phyloP scores from a whole-genome alignment of 2,797 vertebrate species.

The Mycteria americana region DNA sequence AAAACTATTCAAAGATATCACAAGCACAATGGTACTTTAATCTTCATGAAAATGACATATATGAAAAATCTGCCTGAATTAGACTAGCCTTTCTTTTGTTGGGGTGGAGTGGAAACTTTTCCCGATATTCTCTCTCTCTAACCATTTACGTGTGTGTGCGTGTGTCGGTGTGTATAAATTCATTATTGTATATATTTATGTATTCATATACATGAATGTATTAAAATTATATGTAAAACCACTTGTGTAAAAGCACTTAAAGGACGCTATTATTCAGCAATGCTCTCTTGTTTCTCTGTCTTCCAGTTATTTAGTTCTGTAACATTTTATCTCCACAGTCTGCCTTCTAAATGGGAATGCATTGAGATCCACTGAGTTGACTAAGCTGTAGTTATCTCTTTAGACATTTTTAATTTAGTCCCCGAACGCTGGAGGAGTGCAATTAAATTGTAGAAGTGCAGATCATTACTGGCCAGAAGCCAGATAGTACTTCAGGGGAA shows the following conservation, averaged over 20 bases:
- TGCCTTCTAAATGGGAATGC: background rate
- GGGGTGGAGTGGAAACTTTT: fast-evolving
- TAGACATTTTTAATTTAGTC: background rate
- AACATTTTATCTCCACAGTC: background rate
- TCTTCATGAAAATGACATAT: background rate
- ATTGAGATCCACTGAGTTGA: background rate
- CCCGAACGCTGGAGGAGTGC: background rate
- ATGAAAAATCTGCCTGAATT: background rate
- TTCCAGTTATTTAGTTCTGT: background rate
- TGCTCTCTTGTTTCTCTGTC: background rate
- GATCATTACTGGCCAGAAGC: background rate
- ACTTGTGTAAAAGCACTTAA: background rate
- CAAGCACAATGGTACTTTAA: background rate
- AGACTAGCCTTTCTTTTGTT: background rate
- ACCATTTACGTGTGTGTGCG: background rate
- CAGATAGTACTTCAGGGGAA: background rate
- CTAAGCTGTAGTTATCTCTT: background rate
- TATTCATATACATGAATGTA: background rate
- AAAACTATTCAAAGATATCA: background rate
- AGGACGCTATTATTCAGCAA: background rate
- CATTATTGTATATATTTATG: background rate
- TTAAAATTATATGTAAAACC: background rate
- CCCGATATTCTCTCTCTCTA: background rate
- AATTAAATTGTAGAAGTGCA: background rate
- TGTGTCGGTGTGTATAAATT: background rate